These are phyloP conservation scores for Zaprionus capensis DNA, from an alignment of 1,140 invertebrate genomes.

Conservation along the genomic window DNA sequence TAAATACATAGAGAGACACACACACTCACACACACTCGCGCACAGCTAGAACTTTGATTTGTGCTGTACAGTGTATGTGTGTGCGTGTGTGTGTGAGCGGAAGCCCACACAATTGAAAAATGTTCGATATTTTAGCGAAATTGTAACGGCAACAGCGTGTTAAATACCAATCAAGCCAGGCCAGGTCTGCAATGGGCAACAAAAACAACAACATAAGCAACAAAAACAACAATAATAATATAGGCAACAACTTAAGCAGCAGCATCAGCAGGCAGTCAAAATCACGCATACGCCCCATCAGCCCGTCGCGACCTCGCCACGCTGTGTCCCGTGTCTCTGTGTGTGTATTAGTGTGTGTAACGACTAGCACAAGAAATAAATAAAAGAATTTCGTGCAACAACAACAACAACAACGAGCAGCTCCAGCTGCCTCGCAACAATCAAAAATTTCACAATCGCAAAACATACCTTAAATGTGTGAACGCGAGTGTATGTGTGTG, in stretches of 20 bases:
- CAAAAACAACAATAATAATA: conserved; percentile 13
- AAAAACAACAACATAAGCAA: conserved; percentile 6
- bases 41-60: conserved; percentile 31
- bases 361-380: conserved; percentile 79
- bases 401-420: conserved; percentile 28
- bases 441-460: conserved; percentile 34
- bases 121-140: conserved; percentile 51
- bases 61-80: conserved; percentile 22
- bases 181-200: background rate
- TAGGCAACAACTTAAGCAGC: conserved; percentile 1
- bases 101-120: conserved; percentile 50
- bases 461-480: background rate
- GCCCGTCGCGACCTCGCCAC: conserved; percentile 56
- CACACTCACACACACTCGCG: conserved; percentile 31
- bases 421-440: conserved; percentile 40
- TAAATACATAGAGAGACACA: conserved; percentile 62
- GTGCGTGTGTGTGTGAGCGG: conserved; percentile 46
- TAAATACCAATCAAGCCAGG: conserved; percentile 24
- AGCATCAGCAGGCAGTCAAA: conserved; percentile 29
- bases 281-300: conserved; percentile 77
- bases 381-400: conserved; percentile 51
- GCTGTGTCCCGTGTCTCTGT: conserved; percentile 26
- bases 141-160: conserved; percentile 35
- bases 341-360: conserved; percentile 54
- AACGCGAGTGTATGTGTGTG: conserved; percentile 5